Evolutionary conservation across 1,140 invertebrate species (phyloP).

Genomic region (Lanistes nyassanus): DNA sequence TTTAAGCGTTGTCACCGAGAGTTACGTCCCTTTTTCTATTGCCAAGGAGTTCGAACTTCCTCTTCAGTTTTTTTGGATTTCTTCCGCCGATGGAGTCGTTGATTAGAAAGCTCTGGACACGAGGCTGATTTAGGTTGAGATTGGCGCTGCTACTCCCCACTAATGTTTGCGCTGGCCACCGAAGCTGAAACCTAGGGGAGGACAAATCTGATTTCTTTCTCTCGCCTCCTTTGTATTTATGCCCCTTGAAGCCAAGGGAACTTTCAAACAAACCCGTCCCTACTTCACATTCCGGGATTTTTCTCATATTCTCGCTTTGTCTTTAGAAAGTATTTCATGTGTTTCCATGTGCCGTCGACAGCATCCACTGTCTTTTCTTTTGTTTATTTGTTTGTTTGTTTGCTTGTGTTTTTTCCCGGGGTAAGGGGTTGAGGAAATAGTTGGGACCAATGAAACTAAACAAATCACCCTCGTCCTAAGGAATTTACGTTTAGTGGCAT

Average conservation of each 20-base stretch:
- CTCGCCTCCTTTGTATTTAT: neutral
- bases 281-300: too few species aligned
- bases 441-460: too few species aligned
- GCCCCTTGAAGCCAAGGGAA: neutral
- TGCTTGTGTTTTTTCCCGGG: too few species aligned
- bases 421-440: too few species aligned
- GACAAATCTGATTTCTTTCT: slow-evolving; percentile 7
- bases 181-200: slow-evolving; percentile 3
- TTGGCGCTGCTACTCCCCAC: neutral
- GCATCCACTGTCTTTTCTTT: too few species aligned
- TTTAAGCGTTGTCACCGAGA: neutral
- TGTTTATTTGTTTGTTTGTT: too few species aligned
- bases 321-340: too few species aligned
- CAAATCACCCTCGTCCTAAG: too few species aligned
- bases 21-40: slow-evolving; percentile 7
- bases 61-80: slow-evolving; percentile 7
- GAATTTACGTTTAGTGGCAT: too few species aligned
- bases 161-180: slow-evolving; percentile 3
- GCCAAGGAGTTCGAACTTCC: neutral
- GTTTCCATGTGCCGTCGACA: too few species aligned
- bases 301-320: too few species aligned
- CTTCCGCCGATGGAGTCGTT: slow-evolving; percentile 2
- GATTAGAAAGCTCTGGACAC: slow-evolving; percentile 2
- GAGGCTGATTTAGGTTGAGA: neutral
- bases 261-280: too few species aligned